These are phyloP conservation scores for Meles meles DNA, from an alignment of 2,113 vertebrate genomes.

Conservation along the genomic window DNA sequence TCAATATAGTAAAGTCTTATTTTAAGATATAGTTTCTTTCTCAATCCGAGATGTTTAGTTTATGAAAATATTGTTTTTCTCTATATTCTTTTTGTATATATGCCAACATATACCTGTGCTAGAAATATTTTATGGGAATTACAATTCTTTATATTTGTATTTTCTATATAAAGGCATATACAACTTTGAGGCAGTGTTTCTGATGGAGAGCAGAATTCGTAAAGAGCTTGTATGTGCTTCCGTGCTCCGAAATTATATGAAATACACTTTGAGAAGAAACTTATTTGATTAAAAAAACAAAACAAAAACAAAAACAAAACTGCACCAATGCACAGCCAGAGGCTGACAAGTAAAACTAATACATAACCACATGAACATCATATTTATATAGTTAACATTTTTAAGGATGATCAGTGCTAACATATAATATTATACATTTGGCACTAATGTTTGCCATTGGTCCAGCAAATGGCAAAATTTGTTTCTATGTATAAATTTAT, in stretches of 20 bases:
- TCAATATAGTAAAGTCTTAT: constrained; percentile 84
- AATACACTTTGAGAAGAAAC: constrained; percentile 87
- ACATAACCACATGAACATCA: constrained; percentile 85
- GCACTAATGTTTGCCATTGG: constrained; percentile 99
- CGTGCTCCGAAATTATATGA: constrained; percentile 87
- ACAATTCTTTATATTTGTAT: constrained; percentile 81
- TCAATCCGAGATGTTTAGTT: constrained; percentile 81
- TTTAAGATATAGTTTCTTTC: constrained; percentile 87
- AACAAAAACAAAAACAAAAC: constrained; percentile 79
- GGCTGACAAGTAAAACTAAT: constrained; percentile 88
- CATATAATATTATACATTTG: constrained; percentile 96
- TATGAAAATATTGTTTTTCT: constrained; percentile 88
- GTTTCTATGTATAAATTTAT: constrained; percentile 89
- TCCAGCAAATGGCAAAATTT: constrained; percentile 99
- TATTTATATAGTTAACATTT: constrained; percentile 85
- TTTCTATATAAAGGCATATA: constrained; percentile 91
- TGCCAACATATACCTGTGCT: constrained; percentile 83
- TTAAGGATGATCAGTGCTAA: constrained; percentile 84
- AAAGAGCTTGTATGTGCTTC: constrained; percentile 90
- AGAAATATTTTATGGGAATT: constrained; percentile 86
- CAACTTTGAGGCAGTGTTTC: constrained; percentile 93
- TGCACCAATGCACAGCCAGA: constrained; percentile 90
- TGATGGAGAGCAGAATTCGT: constrained; percentile 88
- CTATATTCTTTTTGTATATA: constrained; percentile 83
- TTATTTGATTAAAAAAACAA: constrained; percentile 82